phyloP scores from a whole-genome alignment of 2,888 invertebrate species.

The Drosophila nigricruria region DNA sequence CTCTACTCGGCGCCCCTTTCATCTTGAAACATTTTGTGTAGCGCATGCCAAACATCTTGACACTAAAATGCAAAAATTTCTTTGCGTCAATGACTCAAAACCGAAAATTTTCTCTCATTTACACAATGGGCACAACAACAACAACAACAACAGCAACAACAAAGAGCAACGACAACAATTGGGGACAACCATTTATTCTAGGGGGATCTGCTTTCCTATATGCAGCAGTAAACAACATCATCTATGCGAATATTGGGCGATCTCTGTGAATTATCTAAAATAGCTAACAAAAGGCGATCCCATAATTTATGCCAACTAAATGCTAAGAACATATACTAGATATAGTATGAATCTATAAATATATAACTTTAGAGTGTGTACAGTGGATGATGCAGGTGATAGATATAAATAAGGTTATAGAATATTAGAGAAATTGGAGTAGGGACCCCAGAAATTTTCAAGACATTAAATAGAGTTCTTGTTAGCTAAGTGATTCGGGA shows the following conservation, averaged over 20 bases:
- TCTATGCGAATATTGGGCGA: slow-evolving; percentile 23
- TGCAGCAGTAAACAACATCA: slow-evolving; percentile 17
- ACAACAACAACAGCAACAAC: slow-evolving; percentile 17
- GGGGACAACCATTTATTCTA: slow-evolving; percentile 40
- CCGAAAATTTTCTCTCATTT: slow-evolving; percentile 55
- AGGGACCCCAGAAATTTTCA: no score
- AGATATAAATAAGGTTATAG: neutral
- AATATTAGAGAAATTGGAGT: neutral
- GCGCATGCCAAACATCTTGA: slow-evolving; percentile 70
- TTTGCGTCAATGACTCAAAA: slow-evolving; percentile 81
- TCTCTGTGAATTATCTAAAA: slow-evolving; percentile 38
- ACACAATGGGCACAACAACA: slow-evolving; percentile 36
- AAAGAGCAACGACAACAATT: slow-evolving; percentile 33
- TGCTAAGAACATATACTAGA: slow-evolving; percentile 12
- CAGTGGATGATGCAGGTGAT: neutral
- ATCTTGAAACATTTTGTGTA: slow-evolving; percentile 26
- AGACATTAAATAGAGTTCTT: neutral
- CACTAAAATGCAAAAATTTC: slow-evolving; percentile 80
- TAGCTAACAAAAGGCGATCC: slow-evolving; percentile 13
- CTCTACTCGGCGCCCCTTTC: neutral
- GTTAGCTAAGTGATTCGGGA: no score
- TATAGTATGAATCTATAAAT: neutral
- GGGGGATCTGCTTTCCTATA: slow-evolving; percentile 34
- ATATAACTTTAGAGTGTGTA: neutral
- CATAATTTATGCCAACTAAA: slow-evolving; percentile 41